Conservation (phyloP, 2,113 vertebrate species). For the Siniperca chuatsi region DNA sequence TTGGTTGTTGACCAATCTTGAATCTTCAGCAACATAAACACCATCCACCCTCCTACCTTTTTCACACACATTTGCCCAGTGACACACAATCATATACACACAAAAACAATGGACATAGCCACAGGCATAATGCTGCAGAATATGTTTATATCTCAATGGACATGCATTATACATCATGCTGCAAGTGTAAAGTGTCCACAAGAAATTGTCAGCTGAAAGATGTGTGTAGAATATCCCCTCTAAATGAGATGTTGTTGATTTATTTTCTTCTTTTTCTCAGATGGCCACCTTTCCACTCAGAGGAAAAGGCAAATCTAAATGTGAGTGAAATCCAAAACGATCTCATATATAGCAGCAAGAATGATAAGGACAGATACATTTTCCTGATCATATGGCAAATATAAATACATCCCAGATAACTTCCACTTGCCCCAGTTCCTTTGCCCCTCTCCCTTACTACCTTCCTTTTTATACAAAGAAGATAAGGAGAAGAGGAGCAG, state of each 20-base stretch:
- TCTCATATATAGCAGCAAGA: background rate
- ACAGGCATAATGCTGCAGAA: constrained; percentile 27
- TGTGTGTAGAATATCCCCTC: background rate
- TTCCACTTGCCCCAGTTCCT: background rate
- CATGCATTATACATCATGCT: constrained; percentile 56
- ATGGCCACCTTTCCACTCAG: background rate
- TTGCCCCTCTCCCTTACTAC: background rate
- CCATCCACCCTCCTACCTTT: background rate
- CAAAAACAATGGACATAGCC: constrained; percentile 28
- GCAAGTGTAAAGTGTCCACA: constrained; percentile 17
- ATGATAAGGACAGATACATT: background rate
- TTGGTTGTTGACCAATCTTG: constrained; percentile 6
- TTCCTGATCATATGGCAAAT: background rate
- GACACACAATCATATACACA: constrained; percentile 24
- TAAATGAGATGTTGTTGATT: constrained; percentile 16
- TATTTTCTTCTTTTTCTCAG: background rate
- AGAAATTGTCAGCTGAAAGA: constrained; percentile 22
- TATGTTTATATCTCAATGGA: constrained; percentile 24
- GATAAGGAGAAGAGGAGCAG: background rate
- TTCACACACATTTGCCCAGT: background rate
- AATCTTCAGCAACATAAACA: constrained; percentile 3
- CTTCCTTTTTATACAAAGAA: background rate
- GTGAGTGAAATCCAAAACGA: background rate
- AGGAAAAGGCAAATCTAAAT: background rate
- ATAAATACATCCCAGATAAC: background rate